Conservation (phyloP, 2,797 vertebrate genomes). For the Enteromius viviparus region DNA sequence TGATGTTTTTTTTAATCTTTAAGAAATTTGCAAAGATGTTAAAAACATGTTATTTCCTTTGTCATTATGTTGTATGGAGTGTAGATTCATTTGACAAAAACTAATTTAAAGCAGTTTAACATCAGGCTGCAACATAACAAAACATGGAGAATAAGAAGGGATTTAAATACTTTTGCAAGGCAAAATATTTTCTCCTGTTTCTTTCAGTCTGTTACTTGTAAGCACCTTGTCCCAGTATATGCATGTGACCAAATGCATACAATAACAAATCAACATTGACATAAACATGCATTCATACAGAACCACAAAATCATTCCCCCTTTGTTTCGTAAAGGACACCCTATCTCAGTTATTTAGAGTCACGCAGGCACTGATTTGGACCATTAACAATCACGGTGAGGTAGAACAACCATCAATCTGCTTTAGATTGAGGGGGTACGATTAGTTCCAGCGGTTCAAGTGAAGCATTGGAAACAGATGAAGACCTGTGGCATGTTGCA, state of each 20-base stretch:
- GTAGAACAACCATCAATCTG: constrained; percentile 71
- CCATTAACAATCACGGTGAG: constrained; percentile 52
- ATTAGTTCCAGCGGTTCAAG: constrained; percentile 77
- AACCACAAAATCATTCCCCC: constrained; percentile 29
- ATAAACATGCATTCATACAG: constrained; percentile 42
- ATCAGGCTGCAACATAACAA: too few relatives aligned
- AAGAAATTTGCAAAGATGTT: too few relatives aligned
- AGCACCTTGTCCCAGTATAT: background rate
- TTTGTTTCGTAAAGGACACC: constrained; percentile 32
- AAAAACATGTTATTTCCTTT: too few relatives aligned
- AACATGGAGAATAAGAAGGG: too few relatives aligned
- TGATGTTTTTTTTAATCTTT: too few relatives aligned
- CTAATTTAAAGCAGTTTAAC: too few relatives aligned
- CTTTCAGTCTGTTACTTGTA: background rate
- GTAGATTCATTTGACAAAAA: too few relatives aligned
- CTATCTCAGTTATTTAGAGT: constrained; percentile 36
- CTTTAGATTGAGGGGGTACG: constrained; percentile 69
- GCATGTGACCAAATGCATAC: constrained; percentile 25
- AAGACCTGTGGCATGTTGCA: constrained; percentile 64
- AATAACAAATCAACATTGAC: constrained; percentile 5
- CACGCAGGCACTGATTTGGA: constrained; percentile 52
- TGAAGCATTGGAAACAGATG: constrained; percentile 81
- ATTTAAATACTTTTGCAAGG: too few relatives aligned
- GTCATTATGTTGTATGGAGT: too few relatives aligned
- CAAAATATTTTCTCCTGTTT: background rate